phyloP scores from a whole-genome alignment of 2,113 vertebrate species.

The Ornithorhynchus anatinus region DNA sequence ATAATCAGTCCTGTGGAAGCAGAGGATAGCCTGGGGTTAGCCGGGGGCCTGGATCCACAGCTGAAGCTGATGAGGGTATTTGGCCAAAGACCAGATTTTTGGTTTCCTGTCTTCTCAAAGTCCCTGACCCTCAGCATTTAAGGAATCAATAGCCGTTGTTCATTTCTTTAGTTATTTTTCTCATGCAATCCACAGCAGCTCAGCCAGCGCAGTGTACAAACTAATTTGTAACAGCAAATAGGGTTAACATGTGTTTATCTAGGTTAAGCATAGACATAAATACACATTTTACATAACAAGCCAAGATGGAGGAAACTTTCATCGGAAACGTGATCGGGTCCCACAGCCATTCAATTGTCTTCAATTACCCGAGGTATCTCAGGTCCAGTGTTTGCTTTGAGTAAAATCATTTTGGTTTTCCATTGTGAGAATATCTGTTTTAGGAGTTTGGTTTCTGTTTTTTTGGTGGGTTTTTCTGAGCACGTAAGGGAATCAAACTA shows the following conservation, averaged over 20 bases:
- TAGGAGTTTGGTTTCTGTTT: no score
- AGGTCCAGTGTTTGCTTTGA: background rate
- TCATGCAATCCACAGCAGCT: slow-evolving; percentile 40
- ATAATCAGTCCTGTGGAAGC: slow-evolving; percentile 6
- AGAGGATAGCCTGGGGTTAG: slow-evolving; percentile 21
- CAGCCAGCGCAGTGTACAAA: slow-evolving; percentile 39
- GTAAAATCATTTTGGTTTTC: background rate
- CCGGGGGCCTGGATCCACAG: slow-evolving; percentile 43
- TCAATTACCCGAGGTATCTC: slow-evolving; percentile 2
- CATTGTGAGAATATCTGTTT: no score
- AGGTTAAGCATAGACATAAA: background rate
- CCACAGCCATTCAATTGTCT: no score
- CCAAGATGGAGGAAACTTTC: background rate
- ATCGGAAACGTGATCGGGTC: background rate
- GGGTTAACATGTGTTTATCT: slow-evolving; percentile 25
- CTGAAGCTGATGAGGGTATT: slow-evolving; percentile 48
- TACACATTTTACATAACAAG: background rate
- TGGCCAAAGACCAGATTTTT: slow-evolving; percentile 55
- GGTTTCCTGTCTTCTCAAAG: slow-evolving; percentile 65
- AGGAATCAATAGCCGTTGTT: slow-evolving; percentile 60
- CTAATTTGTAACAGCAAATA: slow-evolving; percentile 28
- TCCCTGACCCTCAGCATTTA: slow-evolving; percentile 61
- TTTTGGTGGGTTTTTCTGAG: no score
- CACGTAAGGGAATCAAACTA: no score
- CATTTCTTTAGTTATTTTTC: slow-evolving; percentile 46